Base-by-base conservation (phyloP, 2,113 vertebrate species). In the Sialia sialis region DNA sequence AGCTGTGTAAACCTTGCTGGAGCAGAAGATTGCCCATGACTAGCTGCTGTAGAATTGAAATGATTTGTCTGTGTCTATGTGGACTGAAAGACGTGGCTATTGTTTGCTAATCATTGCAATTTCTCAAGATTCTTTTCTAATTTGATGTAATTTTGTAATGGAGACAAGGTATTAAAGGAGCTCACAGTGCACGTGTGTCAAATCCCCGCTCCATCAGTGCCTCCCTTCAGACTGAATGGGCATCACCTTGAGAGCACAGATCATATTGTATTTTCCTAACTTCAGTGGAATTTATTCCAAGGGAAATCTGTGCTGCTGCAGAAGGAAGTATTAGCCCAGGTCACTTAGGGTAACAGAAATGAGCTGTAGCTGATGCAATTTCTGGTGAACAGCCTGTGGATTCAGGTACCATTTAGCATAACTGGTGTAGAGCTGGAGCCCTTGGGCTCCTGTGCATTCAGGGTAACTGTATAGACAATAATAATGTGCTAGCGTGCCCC, bases 1-100 rank as follows among this genome's bases (percentile, higher is more conserved):
- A 95, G 29, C 62, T 66, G 77, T 59, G 73, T 73, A 79, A 96
- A 79, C 89, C 84, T 84, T 49, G 1, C 89, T 73, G 91, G 80
- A 89, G 68, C 60, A 89, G 46, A 36, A 87, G 73, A 72, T 75
- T 90, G 77, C 62, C 77, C 56, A 11, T 82, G 80, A 93, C 64
- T 81, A 76, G 77, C 69, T 93, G 84, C 87, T 86, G 74, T 89
- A 87, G 91, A 95, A 94, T 82, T 58, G 84, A 78, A 92, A 92
- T 68, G 44, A 84, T 94, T 93, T 92, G 56, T 94, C 84, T 84
- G n/a, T 55, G 56, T 63, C 91, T 82, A 36, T 0, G 0, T 56
- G 69, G 48, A 44, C 83, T 78, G 52, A 84, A 93, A 92, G 62
- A 36, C 48, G 7, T 36, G 49, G 56, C 48, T 64, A 6, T 55